Evolutionary conservation across 2,113 vertebrate genomes (phyloP).

Genomic region (Silurus meridionalis): DNA sequence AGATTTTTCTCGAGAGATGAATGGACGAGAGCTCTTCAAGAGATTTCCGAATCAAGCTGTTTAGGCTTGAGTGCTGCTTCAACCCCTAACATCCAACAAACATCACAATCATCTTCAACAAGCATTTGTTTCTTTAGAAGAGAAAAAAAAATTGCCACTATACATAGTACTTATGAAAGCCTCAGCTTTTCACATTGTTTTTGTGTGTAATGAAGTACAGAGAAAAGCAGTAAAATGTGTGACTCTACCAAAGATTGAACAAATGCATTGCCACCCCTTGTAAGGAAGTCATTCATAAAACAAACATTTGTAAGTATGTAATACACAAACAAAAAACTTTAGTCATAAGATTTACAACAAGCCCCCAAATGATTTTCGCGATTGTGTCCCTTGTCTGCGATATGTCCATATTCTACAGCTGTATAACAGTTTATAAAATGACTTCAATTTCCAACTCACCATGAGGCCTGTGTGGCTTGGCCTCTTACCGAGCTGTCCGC

Average conservation of each 20-base stretch:
- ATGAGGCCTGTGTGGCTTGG: conserved; percentile 8
- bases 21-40: conserved; percentile 7
- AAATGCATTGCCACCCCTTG: not conserved
- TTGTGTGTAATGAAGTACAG: not conserved
- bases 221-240: not conserved
- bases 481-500: conserved; percentile 18
- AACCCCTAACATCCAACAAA: not conserved
- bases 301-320: not conserved
- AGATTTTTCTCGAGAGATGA: conserved; percentile 5
- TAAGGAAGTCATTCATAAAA: not conserved
- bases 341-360: not conserved
- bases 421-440: not conserved
- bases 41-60: not conserved
- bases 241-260: not conserved
- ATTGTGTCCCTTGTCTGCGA: not conserved
- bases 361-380: not conserved
- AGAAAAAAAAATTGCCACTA: not conserved
- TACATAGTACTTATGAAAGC: not conserved
- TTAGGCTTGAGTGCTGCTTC: conserved; percentile 13
- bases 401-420: not conserved
- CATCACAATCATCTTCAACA: not conserved
- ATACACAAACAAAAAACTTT: not conserved
- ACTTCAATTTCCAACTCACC: conserved; percentile 9
- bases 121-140: not conserved
- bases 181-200: not conserved